Percentiles rank a stretch among this genome's conserved stretches.
These are phyloP conservation scores for Dysidea cf. avara DNA, from an alignment of 37 sponge, comb jelly and placozoan genomes.

Conservation along the genomic window DNA sequence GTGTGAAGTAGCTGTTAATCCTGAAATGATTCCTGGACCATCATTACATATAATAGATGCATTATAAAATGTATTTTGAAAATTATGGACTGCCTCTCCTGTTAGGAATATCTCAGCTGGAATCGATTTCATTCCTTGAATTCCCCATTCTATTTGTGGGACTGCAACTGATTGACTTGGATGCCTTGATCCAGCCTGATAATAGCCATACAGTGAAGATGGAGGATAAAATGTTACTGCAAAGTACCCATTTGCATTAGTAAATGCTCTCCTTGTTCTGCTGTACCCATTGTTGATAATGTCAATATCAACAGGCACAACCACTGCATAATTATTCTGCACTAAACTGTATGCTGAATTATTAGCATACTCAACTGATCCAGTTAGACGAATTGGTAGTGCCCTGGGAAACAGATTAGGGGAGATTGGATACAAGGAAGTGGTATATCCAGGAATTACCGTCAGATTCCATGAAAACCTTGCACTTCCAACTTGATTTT, in stretches of 20 bases:
- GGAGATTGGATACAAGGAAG: conserved; percentile 11
- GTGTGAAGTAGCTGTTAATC: background rate
- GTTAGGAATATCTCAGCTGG: background rate
- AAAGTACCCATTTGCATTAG: conserved; percentile 12
- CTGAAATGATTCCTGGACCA: conserved; percentile 20
- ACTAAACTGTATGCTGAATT: background rate
- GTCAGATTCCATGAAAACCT: background rate
- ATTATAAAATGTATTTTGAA: conserved; percentile 31
- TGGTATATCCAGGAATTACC: conserved; percentile 20
- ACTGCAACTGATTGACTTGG: background rate
- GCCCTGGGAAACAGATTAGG: conserved; percentile 1
- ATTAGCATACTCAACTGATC: conserved; percentile 5
- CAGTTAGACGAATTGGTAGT: conserved; percentile 12
- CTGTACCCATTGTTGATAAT: background rate
- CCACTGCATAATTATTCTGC: background rate
- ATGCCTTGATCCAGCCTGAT: conserved; percentile 21
- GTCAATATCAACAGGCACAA: no score
- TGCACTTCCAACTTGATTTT: conserved; percentile 6
- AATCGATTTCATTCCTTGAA: conserved; percentile 23
- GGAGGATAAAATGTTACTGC: conserved; percentile 23
- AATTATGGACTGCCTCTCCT: background rate
- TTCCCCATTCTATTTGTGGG: background rate
- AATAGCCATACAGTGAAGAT: conserved; percentile 27
- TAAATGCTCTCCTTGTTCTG: conserved; percentile 10
- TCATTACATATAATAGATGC: conserved; percentile 28